Evolutionary conservation across 2,888 invertebrate genomes (phyloP).

Genomic region (Mimumesa dahlbomi): DNA sequence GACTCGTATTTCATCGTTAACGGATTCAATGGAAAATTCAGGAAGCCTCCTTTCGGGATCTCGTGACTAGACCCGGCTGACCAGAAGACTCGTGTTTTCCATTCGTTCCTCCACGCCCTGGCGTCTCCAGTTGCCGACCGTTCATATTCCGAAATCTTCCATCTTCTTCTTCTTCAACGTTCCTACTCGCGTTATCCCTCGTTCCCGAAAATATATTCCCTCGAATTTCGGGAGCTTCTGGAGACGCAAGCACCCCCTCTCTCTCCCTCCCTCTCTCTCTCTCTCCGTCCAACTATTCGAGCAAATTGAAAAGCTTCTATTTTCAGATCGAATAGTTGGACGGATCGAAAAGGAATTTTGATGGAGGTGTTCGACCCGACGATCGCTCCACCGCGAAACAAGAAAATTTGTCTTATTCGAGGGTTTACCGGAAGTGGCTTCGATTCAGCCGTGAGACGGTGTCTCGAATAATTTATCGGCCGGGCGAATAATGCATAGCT

Average conservation of each 20-base stretch:
- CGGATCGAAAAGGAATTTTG: conserved; percentile 39
- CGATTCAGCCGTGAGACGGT: background rate
- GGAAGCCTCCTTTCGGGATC: conserved; percentile 8
- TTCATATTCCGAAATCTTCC: too few species aligned
- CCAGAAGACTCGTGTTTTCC: background rate
- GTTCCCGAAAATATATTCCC: too few species aligned
- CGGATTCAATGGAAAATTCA: conserved; percentile 49
- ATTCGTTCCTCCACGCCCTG: too few species aligned
- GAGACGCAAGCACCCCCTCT: background rate
- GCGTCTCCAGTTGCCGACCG: too few species aligned
- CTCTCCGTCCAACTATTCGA: background rate
- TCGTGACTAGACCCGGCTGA: background rate
- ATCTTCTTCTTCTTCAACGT: too few species aligned
- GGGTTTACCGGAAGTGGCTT: background rate
- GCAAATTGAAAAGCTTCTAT: conserved; percentile 25
- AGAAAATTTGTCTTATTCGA: too few species aligned
- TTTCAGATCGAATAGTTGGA: background rate
- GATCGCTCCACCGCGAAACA: background rate
- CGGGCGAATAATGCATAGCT: conserved; percentile 20
- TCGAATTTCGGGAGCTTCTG: too few species aligned
- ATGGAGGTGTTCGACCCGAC: too few species aligned
- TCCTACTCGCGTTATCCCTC: too few species aligned
- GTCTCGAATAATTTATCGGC: conserved; percentile 26
- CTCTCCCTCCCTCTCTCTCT: conserved; percentile 1
- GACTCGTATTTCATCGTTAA: conserved; percentile 39